A percentile compares a stretch with the other conserved stretches of the same genome.
phyloP scores from a whole-genome alignment of 2,888 invertebrate genomes.

The Alcis repandata region DNA sequence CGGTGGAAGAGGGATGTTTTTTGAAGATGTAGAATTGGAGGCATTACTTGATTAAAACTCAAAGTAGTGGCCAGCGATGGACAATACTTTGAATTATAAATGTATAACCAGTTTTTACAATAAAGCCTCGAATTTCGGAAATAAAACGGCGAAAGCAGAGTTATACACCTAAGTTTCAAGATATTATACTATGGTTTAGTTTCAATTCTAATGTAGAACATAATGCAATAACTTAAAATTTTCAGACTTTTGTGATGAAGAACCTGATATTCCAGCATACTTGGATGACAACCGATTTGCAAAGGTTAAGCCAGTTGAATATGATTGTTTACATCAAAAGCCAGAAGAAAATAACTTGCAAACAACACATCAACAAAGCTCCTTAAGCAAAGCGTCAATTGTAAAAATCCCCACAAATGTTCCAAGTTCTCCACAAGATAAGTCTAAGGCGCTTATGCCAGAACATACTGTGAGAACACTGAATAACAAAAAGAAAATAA shows the following conservation, averaged over 20 bases:
- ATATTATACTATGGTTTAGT: too few species aligned
- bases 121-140: too few species aligned
- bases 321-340: conserved; percentile 27
- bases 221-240: too few species aligned
- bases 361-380: neutral
- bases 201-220: too few species aligned
- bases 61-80: too few species aligned
- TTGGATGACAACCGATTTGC: conserved; percentile 60
- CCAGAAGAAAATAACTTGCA: conserved; percentile 1
- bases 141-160: too few species aligned
- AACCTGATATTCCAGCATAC: conserved; percentile 59
- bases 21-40: too few species aligned
- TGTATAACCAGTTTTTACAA: too few species aligned
- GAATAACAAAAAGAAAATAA: conserved; percentile 21
- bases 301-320: conserved; percentile 30
- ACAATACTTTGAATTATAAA: too few species aligned
- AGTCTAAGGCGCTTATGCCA: neutral
- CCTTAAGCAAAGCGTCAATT: neutral
- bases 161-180: too few species aligned
- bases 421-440: neutral
- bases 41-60: too few species aligned
- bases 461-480: neutral
- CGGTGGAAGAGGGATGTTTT: too few species aligned
- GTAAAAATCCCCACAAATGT: neutral
- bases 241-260: conserved; percentile 60